Conservation (phyloP, 2,797 vertebrate genomes). For the Poeciliopsis presidionis region DNA sequence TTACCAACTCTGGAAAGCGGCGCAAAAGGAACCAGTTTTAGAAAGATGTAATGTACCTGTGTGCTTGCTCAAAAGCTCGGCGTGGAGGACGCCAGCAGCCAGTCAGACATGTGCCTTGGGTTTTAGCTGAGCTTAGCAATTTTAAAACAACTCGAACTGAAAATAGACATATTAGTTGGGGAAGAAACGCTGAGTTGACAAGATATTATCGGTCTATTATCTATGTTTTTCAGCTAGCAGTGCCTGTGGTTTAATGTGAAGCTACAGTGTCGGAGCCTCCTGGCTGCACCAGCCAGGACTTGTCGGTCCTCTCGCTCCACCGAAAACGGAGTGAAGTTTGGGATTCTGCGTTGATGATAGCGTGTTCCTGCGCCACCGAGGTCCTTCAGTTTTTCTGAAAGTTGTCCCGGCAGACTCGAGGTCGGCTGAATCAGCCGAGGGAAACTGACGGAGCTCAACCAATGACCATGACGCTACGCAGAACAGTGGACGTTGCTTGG, state of each 20-base stretch:
- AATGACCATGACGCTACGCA: neutral
- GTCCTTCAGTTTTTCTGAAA: neutral
- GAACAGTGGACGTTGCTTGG: neutral
- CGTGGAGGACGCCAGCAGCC: neutral
- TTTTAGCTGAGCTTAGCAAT: neutral
- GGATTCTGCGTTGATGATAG: neutral
- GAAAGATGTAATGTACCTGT: neutral
- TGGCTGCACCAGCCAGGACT: neutral
- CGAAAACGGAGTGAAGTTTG: neutral
- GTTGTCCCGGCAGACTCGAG: neutral
- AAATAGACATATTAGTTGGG: neutral
- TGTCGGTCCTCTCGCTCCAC: neutral
- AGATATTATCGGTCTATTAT: neutral
- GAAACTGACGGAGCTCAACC: neutral
- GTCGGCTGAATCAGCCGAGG: neutral
- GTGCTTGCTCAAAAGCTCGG: neutral
- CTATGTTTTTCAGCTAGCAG: neutral
- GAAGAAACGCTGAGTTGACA: neutral
- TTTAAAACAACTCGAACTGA: neutral
- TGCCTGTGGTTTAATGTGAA: conserved; percentile 1
- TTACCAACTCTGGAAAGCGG: neutral
- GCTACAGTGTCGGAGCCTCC: neutral
- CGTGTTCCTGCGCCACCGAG: neutral
- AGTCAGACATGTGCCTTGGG: neutral
- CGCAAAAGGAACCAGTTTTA: neutral